These are phyloP conservation scores for Prunella himalayana DNA, from an alignment of 2,113 vertebrate species.

Conservation along the genomic window DNA sequence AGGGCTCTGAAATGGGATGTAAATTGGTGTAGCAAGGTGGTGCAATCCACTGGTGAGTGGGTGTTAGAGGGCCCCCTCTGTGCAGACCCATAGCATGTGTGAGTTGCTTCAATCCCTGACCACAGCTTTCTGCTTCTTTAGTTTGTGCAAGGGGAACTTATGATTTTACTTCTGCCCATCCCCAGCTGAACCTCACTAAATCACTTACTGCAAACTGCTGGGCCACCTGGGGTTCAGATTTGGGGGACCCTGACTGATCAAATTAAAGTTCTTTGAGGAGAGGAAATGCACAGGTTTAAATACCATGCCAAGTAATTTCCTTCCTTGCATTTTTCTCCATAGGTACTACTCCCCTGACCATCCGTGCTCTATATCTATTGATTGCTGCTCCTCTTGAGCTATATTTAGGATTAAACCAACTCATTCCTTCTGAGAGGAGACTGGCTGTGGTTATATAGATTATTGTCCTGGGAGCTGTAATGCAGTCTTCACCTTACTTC, in stretches of 20 bases:
- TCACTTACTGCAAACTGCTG: neutral
- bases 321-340: neutral
- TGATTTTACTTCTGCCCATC: neutral
- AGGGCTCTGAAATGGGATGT: slow-evolving; percentile 5
- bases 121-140: neutral
- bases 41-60: slow-evolving; percentile 16
- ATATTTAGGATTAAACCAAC: slow-evolving; percentile 2
- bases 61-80: neutral
- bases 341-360: neutral
- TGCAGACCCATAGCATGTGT: neutral
- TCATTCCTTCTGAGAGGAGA: neutral
- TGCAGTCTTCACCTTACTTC: slow-evolving; percentile 14
- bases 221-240: neutral
- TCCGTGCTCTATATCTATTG: neutral
- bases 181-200: neutral
- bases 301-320: neutral
- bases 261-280: neutral
- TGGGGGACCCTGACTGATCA: neutral
- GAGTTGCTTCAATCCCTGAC: neutral
- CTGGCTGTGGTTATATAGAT: neutral
- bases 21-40: slow-evolving; percentile 49
- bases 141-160: neutral
- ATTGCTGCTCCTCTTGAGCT: neutral
- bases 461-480: slow-evolving; percentile 14
- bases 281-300: neutral